These are phyloP conservation scores for Diprion similis DNA, from an alignment of 1,140 invertebrate species.

Conservation along the genomic window DNA sequence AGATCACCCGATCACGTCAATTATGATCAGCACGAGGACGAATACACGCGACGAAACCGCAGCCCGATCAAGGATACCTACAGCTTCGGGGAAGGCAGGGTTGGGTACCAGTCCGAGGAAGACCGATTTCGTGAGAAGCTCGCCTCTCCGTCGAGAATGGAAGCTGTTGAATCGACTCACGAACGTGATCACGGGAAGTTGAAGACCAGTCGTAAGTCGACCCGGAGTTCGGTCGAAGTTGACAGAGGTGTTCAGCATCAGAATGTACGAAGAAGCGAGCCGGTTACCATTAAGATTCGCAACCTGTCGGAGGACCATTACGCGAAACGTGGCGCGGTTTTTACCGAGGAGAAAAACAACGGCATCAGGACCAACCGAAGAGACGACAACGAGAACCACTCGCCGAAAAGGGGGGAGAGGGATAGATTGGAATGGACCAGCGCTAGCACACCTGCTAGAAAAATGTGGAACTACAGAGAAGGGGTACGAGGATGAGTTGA, in stretches of 20 bases:
- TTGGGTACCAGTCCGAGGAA: background rate
- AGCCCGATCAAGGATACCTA: background rate
- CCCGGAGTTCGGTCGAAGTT: constrained; percentile 15
- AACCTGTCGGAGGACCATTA: constrained; percentile 21
- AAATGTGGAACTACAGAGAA: constrained; percentile 51
- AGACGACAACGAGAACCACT: constrained; percentile 11
- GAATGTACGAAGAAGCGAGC: constrained; percentile 9
- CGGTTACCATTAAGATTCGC: constrained; percentile 19
- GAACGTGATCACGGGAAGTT: background rate
- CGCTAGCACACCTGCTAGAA: constrained; percentile 41
- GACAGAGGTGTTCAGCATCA: constrained; percentile 18
- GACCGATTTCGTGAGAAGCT: background rate
- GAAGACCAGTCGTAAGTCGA: background rate
- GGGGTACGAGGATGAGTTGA: constrained; percentile 46
- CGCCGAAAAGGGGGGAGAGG: constrained; percentile 19
- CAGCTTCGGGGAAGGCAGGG: background rate
- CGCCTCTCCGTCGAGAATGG: background rate
- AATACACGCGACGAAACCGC: background rate
- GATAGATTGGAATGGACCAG: background rate
- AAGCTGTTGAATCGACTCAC: background rate
- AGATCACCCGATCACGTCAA: constrained; percentile 10
- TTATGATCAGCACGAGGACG: background rate
- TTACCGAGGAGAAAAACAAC: background rate
- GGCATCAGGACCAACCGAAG: background rate
- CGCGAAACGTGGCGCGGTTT: constrained; percentile 1